These are phyloP conservation scores for Lerista edwardsae DNA, from an alignment of 2,797 vertebrate species.

Conservation along the genomic window DNA sequence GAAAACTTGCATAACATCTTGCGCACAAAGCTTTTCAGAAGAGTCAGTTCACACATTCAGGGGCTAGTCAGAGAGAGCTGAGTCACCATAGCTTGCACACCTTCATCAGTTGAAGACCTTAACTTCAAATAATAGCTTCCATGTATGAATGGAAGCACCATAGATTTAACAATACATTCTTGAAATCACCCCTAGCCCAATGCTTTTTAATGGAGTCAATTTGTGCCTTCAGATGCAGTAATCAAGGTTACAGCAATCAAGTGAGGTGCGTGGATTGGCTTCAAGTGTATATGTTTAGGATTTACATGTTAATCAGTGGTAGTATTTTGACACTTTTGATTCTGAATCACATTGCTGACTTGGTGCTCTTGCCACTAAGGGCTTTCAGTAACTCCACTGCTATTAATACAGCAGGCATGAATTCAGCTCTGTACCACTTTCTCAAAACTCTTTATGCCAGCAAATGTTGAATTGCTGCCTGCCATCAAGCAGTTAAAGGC, in stretches of 20 bases:
- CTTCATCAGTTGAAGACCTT: too few relatives aligned
- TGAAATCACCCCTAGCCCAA: not conserved
- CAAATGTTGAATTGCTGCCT: not conserved
- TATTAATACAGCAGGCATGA: too few relatives aligned
- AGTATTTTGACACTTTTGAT: not conserved
- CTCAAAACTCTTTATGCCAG: not conserved
- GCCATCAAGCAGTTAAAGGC: not conserved
- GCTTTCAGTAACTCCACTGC: too few relatives aligned
- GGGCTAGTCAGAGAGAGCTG: too few relatives aligned
- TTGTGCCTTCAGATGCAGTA: not conserved
- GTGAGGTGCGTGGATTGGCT: not conserved
- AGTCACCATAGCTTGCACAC: too few relatives aligned
- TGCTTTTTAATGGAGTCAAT: not conserved
- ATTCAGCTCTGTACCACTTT: too few relatives aligned
- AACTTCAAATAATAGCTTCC: not conserved
- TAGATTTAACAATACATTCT: not conserved
- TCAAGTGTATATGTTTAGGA: not conserved
- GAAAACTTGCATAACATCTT: not conserved
- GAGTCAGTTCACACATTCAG: too few relatives aligned
- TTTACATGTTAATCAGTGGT: not conserved
- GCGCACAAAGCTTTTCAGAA: too few relatives aligned
- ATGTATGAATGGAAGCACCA: not conserved
- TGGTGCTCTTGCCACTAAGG: not conserved
- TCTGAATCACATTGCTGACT: too few relatives aligned
- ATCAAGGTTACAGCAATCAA: not conserved